Conservation (phyloP, 2,888 invertebrate genomes). For the Dorcus hopei region DNA sequence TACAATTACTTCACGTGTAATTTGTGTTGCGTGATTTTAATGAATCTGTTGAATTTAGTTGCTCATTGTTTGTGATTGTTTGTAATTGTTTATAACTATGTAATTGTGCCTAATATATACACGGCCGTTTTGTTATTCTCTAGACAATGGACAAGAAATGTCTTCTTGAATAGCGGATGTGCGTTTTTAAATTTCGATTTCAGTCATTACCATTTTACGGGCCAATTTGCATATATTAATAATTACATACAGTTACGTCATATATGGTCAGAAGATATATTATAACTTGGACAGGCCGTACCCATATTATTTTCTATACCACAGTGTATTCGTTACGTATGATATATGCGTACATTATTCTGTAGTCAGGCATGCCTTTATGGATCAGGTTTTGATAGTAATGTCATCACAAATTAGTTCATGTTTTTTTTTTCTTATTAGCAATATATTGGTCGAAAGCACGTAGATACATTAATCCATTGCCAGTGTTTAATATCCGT, state of each 20-base stretch:
- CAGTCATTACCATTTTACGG: neutral
- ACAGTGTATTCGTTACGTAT: slow-evolving; percentile 17
- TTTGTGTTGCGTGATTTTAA: too few relatives aligned
- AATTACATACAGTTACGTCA: slow-evolving; percentile 13
- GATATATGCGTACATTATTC: slow-evolving; percentile 17
- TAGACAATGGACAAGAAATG: neutral
- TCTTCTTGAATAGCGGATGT: neutral
- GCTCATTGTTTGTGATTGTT: neutral
- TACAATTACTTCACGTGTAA: too few relatives aligned
- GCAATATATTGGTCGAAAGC: too few relatives aligned
- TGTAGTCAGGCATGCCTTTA: slow-evolving; percentile 5
- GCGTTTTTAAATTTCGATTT: neutral
- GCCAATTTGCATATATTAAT: slow-evolving; percentile 17
- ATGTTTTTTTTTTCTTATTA: neutral
- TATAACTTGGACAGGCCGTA: slow-evolving; percentile 7
- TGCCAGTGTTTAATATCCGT: too few relatives aligned
- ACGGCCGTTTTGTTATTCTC: neutral
- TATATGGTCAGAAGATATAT: slow-evolving; percentile 14
- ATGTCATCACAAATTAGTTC: neutral
- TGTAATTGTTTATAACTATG: neutral
- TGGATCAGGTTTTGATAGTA: slow-evolving; percentile 12
- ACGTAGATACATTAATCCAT: too few relatives aligned
- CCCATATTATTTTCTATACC: slow-evolving; percentile 17
- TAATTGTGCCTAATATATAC: neutral
- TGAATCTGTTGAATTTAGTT: neutral